Percentiles rank a stretch among this genome's conserved stretches.
phyloP scores from a whole-genome alignment of 2,888 invertebrate species.

The Cantharis rufa region DNA sequence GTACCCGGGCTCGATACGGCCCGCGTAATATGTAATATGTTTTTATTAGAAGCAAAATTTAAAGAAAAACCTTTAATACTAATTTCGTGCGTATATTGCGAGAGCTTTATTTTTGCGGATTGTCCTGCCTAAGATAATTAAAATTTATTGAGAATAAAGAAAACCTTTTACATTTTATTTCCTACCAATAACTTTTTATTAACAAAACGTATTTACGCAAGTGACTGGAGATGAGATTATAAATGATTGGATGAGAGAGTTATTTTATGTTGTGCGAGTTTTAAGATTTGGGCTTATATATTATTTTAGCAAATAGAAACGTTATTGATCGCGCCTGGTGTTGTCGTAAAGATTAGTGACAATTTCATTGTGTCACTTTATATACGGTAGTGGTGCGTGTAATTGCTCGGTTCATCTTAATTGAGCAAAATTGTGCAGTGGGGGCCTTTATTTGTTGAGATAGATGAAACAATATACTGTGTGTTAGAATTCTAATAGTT shows the following conservation, averaged over 20 bases:
- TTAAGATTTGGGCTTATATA: neutral
- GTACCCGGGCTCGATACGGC: conserved; percentile 10
- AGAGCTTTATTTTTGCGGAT: neutral
- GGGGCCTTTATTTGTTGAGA: conserved; percentile 14
- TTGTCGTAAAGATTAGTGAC: conserved; percentile 23
- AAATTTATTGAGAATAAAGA: neutral
- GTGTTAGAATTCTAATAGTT: conserved; percentile 17
- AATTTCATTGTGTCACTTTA: conserved; percentile 22
- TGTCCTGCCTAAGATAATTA: neutral
- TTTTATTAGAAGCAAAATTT: conserved; percentile 11
- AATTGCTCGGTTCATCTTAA: conserved; percentile 26
- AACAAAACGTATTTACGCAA: neutral
- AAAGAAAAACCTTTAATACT: neutral
- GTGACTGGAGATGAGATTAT: neutral
- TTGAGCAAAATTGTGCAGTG: conserved; percentile 27
- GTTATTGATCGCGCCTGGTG: conserved; percentile 18
- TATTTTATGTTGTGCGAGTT: neutral
- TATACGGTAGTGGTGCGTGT: conserved; percentile 17
- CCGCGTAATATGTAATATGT: conserved; percentile 5
- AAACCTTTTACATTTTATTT: neutral
- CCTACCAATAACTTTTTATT: neutral
- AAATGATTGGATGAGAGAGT: neutral
- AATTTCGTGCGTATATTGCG: neutral
- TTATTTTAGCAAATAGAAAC: conserved; percentile 13
- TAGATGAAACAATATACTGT: conserved; percentile 25